Evolutionary conservation across 2,113 vertebrate genomes (phyloP), one percentile per base, ranked within the genome.

Genomic region (Monarcha castaneiventris): DNA sequence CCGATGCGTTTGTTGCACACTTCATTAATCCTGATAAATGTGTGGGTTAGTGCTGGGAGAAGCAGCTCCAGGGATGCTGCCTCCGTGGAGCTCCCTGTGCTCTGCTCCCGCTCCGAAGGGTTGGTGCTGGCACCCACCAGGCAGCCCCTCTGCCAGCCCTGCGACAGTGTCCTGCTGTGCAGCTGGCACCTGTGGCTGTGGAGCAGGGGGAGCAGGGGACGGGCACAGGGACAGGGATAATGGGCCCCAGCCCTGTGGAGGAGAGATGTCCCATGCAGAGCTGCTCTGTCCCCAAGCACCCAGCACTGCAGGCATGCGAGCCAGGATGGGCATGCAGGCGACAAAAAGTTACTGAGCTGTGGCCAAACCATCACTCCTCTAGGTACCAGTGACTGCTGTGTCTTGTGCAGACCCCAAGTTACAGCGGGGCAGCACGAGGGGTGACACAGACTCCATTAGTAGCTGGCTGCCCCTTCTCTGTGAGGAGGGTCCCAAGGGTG

Each of bases 1-100:
- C 51, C 8, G 13, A 43, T 77, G 44, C 17, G 3, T 84, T 89
- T 88, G 68, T 52, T 80, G 86, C 64, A 77, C 0, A 72, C 95
- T 88, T 89, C 90, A 83, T 93, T 94, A 96, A 90, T 77, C 92
- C 83, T 84, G 83, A 93, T 93, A 95, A 96, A 86, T 80, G 62
- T 30, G 59, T 90, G 90, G 67, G 91, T 92, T 86, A 90, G 67
- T n/a, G 59, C 75, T 67, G 84, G 74, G 67, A 87, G 81, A 39
- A 71, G 69, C 6, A 62, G 58, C 64, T 87, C 19, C 78, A 26
- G 44, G 63, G 66, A 73, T 37, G 78, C 66, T 61, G 74, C 58
- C 62, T 39, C 39, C 48, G 4, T 3, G 6, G 44, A 61, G 56
- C 33, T 63, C 32, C 67, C 64, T 13, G 43, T 0, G 1, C 25